Conservation (phyloP, 30 jellyfish, hydroid and myxozoan species). For the Clytia hemisphaerica region DNA sequence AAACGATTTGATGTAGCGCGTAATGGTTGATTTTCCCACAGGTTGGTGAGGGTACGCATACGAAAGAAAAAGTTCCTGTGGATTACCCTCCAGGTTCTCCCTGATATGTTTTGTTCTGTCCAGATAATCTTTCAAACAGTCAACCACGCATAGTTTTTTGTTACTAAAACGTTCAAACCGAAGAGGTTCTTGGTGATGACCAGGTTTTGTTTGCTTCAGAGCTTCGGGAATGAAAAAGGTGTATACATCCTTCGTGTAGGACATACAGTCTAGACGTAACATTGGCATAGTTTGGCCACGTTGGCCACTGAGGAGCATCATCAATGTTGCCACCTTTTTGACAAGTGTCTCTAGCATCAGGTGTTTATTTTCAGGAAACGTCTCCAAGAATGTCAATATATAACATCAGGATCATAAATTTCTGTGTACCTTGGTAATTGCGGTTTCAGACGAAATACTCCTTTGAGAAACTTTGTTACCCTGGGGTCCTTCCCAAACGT, state of each 20-base stretch:
- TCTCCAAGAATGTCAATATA: constrained; percentile 7
- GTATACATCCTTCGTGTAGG: background rate
- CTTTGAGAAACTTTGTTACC: constrained; percentile 19
- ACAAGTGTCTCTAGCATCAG: constrained; percentile 2
- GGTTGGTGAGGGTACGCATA: constrained; percentile 11
- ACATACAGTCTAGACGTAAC: constrained; percentile 1
- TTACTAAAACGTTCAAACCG: background rate
- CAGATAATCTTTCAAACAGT: constrained; percentile 2
- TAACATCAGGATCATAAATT: constrained; percentile 22
- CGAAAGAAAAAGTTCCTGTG: constrained; percentile 3
- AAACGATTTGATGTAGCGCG: constrained; percentile 2
- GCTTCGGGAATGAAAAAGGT: constrained; percentile 19
- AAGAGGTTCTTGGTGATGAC: constrained; percentile 35
- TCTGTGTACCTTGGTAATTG: constrained; percentile 24
- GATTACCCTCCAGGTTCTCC: background rate
- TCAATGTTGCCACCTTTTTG: constrained; percentile 24
- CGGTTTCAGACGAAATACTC: constrained; percentile 30
- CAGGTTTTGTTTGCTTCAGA: constrained; percentile 32
- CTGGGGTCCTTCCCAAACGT: constrained; percentile 30
- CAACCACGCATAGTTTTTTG: constrained; percentile 29
- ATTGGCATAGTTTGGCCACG: constrained; percentile 30
- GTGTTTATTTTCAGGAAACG: background rate
- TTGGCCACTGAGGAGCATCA: constrained; percentile 27
- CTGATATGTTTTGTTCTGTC: constrained; percentile 13
- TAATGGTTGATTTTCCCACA: background rate